Percentiles rank a stretch among this genome's conserved stretches.
Conservation (phyloP, 2,888 invertebrate species). For the Eristalinus sepulchralis region DNA sequence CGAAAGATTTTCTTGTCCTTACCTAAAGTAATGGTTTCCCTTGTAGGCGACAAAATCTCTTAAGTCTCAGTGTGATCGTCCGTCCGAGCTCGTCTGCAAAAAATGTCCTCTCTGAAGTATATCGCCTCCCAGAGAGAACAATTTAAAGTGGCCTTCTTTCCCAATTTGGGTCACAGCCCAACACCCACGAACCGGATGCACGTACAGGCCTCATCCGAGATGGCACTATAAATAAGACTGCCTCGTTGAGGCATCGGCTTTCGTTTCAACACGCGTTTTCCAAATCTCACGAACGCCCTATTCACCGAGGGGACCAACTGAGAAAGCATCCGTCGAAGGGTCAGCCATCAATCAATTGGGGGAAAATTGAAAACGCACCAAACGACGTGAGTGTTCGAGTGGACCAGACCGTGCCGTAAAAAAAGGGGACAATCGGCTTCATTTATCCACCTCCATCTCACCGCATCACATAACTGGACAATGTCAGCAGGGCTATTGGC, state of each 20-base stretch:
- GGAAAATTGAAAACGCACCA: slow-evolving; percentile 56
- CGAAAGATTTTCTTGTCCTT: too few species aligned
- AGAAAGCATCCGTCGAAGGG: slow-evolving; percentile 4
- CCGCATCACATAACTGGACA: neutral
- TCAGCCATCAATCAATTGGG: slow-evolving; percentile 57
- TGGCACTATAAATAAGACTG: neutral
- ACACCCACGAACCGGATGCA: neutral
- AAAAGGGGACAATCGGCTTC: slow-evolving; percentile 26
- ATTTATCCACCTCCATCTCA: neutral
- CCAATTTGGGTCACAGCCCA: too few species aligned
- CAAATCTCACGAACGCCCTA: neutral
- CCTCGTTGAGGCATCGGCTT: neutral
- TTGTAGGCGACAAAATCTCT: too few species aligned
- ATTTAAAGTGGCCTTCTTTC: too few species aligned
- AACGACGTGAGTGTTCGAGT: slow-evolving; percentile 21
- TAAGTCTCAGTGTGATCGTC: too few species aligned
- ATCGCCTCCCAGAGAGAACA: too few species aligned
- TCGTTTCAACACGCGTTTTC: neutral
- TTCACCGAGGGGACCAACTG: neutral
- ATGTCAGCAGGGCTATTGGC: slow-evolving; percentile 11
- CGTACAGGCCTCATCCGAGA: neutral
- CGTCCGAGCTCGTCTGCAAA: too few species aligned
- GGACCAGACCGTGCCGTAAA: slow-evolving; percentile 14
- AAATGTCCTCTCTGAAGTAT: too few species aligned
- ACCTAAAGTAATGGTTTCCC: too few species aligned